A percentile compares a stretch with the other conserved stretches of the same genome.
Conservation (phyloP, 2,113 vertebrate genomes). For the Dermatemys mawii region DNA sequence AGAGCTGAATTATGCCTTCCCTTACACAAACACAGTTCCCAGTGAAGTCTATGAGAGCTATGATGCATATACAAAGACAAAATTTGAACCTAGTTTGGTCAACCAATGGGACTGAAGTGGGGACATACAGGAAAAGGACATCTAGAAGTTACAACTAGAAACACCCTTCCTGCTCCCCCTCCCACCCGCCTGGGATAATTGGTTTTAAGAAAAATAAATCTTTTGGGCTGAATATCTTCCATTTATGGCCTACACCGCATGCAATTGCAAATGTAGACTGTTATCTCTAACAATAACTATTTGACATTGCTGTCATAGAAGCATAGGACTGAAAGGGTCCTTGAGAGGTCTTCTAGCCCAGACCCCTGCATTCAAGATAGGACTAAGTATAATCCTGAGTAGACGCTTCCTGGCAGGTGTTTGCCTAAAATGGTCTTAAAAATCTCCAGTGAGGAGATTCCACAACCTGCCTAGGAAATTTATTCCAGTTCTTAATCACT, state of each 20-base stretch:
- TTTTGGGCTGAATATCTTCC: neutral
- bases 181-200: neutral
- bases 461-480: no score
- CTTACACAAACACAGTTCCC: neutral
- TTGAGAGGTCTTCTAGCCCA: no score
- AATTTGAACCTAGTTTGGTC: neutral
- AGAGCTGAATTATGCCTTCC: neutral
- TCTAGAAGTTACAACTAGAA: neutral
- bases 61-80: rapidly evolving
- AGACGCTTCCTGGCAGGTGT: no score
- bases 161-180: no score
- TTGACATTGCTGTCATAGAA: neutral
- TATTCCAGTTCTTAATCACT: no score
- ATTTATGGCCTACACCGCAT: neutral
- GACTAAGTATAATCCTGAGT: no score
- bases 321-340: no score
- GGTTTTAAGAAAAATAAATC: neutral
- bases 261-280: neutral
- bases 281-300: neutral
- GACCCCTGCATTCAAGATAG: no score
- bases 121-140: neutral
- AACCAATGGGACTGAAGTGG: neutral
- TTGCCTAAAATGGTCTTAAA: no score
- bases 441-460: no score
- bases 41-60: neutral